Conservation (phyloP, 2,797 vertebrate genomes). For the Mormyrus hasselquistii region DNA sequence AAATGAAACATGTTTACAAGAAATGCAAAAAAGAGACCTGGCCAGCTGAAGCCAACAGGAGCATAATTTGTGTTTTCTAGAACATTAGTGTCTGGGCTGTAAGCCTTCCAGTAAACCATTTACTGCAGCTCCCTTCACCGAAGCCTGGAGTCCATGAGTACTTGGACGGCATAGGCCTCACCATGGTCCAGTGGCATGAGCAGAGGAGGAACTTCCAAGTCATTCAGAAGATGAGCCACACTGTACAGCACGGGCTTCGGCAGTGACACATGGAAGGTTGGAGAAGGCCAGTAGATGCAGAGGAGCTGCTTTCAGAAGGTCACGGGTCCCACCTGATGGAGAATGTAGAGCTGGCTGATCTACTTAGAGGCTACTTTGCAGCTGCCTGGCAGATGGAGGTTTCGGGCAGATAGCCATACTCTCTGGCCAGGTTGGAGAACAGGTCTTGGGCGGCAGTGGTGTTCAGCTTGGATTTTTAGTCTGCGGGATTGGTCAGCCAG, state of each 20-base stretch:
- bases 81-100: background rate
- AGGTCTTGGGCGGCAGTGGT: background rate
- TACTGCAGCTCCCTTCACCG: background rate
- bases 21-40: background rate
- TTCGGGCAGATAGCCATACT: background rate
- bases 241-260: background rate
- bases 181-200: background rate
- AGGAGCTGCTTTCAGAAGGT: background rate
- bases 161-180: background rate
- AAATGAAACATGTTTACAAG: background rate
- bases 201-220: background rate
- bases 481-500: background rate
- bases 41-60: background rate
- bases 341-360: background rate
- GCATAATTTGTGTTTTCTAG: background rate
- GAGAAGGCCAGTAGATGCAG: background rate
- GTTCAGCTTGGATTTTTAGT: background rate
- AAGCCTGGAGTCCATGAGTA: background rate
- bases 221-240: background rate
- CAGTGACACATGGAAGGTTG: background rate
- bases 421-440: background rate
- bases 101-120: background rate
- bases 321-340: background rate
- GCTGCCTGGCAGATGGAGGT: background rate
- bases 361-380: background rate